Evolutionary conservation across 1,140 invertebrate species (phyloP).

Genomic region (Drosophila jambulina): DNA sequence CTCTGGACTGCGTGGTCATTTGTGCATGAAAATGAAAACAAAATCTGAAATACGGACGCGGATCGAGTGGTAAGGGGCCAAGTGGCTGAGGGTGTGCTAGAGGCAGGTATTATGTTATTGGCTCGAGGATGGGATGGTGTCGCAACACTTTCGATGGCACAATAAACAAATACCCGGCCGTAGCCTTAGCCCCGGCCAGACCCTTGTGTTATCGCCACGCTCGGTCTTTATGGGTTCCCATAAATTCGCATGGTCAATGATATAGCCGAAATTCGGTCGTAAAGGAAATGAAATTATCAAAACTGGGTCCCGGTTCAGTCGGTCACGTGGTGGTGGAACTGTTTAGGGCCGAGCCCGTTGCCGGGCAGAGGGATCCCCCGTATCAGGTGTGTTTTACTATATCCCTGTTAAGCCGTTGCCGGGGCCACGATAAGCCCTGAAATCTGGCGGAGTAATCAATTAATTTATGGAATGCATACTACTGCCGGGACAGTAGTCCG

Average conservation of each 20-base stretch:
- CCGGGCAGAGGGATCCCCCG: constrained; percentile 10
- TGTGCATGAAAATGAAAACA: constrained; percentile 63
- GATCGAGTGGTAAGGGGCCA: neutral
- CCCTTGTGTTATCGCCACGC: constrained; percentile 38
- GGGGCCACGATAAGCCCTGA: constrained; percentile 33
- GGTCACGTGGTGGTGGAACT: constrained; percentile 29
- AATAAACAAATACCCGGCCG: constrained; percentile 32
- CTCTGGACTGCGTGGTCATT: constrained; percentile 41
- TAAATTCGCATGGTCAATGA: constrained; percentile 55
- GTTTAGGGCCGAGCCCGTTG: constrained; percentile 19
- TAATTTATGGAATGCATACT: constrained; percentile 47
- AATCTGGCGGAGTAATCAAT: constrained; percentile 55
- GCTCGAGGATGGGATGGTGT: constrained; percentile 26
- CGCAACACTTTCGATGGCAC: constrained; percentile 52
- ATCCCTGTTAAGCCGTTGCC: constrained; percentile 28
- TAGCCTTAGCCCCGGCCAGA: constrained; percentile 10
- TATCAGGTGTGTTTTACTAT: constrained; percentile 31
- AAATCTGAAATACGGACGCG: constrained; percentile 49
- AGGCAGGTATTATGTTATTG: constrained; percentile 27
- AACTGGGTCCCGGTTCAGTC: constrained; percentile 4
- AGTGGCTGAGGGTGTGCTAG: constrained; percentile 13
- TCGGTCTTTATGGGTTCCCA: constrained; percentile 49
- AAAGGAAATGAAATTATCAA: constrained; percentile 57
- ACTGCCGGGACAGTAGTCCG: neutral
- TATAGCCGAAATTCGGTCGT: constrained; percentile 38